A percentile compares a stretch with the other conserved stretches of the same genome.
These are phyloP conservation scores for Dendronephthya gigantea DNA, from an alignment of 64 coral and sea anemone species.

Conservation along the genomic window DNA sequence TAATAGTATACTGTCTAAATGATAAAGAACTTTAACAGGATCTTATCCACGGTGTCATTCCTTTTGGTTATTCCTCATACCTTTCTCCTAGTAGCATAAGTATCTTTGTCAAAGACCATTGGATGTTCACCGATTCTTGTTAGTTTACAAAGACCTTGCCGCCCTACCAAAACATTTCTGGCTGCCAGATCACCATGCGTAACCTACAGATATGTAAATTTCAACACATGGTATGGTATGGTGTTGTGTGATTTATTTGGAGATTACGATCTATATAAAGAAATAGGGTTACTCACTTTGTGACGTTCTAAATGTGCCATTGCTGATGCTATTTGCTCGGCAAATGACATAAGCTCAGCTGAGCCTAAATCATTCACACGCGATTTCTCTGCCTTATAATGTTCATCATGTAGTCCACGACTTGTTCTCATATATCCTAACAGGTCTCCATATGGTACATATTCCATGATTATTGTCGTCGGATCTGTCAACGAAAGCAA, in stretches of 20 bases:
- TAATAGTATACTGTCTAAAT: too few species aligned
- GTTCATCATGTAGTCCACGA: background rate
- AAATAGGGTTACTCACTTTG: constrained; percentile 3
- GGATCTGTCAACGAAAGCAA: background rate
- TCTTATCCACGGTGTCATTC: too few species aligned
- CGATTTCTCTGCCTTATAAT: background rate
- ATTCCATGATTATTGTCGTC: background rate
- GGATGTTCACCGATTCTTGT: background rate
- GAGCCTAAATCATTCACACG: background rate
- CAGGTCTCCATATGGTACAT: constrained; percentile 14
- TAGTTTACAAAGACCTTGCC: background rate
- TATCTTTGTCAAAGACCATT: constrained; percentile 5
- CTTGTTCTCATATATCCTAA: background rate
- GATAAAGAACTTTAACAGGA: too few species aligned
- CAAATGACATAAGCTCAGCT: constrained; percentile 13
- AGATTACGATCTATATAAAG: too few species aligned
- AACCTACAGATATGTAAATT: background rate
- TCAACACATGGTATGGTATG: too few species aligned
- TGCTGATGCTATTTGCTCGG: background rate
- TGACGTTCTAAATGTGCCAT: constrained; percentile 11
- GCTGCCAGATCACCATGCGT: background rate
- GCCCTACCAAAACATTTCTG: background rate
- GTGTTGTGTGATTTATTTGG: too few species aligned
- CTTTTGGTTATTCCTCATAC: background rate
- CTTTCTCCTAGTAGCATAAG: background rate